Base-by-base conservation (phyloP, 30 jellyfish, hydroid and myxozoan species). In the Aurelia aurita region DNA sequence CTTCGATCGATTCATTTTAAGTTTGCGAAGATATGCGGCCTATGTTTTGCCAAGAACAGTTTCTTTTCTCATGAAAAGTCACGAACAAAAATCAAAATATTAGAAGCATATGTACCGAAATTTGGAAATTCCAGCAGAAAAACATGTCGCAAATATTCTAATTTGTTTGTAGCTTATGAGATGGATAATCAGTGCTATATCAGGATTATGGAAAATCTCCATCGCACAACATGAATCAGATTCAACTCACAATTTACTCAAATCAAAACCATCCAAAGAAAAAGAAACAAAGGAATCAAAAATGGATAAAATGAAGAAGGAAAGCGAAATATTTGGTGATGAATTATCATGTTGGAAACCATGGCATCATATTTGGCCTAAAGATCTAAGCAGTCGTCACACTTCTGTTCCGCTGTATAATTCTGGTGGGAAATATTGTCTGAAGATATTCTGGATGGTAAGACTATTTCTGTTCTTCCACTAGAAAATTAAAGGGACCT, bases 341-440 rank as follows among this genome's bases (percentile, higher is more conserved):
- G 97, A 87, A n/a, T 28, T 35, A 45, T 43, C 83, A 5, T 71
- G 57, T 18, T 95, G 99, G 97, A 95, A 69, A 74, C 99, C 98
- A 13, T 95, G 99, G 99, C 91, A 89, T 69, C 97, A 75, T 60
- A 86, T 95, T 3, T 95, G 99, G 99, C 99, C 99, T 1, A 95
- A 95, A 64, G 99, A 95, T 28, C 76, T 54, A 8, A 60, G 83
- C 18, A 65, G 87, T 27, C 77, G 87, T 34, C 58, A 12, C 13
- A 76, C 65, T 53, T 62, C 90, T 12, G 92, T 90, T 1, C 91
- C 94, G 23, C 43, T 57, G 9, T 89, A 72, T 47, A 95, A 90
- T 69, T 79, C 93, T 47, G 85, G 97, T 20, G 99, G 99, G 26
- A 95, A 95, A 57, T 95, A 95, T 86, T 96, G 97, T 60, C 76